Conservation (phyloP, 1,140 invertebrate genomes). For the Wasmannia auropunctata region DNA sequence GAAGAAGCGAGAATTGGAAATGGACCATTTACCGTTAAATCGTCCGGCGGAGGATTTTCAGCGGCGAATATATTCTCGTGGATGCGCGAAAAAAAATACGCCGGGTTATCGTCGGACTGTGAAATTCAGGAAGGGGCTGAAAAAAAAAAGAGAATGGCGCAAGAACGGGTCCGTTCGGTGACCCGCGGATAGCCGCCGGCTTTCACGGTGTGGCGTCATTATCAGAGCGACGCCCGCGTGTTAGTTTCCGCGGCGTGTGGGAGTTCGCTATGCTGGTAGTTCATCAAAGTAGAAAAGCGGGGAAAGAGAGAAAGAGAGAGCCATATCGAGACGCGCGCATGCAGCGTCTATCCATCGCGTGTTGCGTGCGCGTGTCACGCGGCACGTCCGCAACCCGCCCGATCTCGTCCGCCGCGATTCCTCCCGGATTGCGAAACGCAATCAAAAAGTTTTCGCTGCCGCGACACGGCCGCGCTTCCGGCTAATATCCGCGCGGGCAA, state of each 20-base stretch:
- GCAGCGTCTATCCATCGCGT: too few relatives aligned
- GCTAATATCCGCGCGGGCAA: slow-evolving; percentile 77
- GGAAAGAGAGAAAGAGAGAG: background rate
- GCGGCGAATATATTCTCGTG: slow-evolving; percentile 5
- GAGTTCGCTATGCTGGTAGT: background rate
- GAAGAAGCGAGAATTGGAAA: background rate
- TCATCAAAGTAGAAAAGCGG: slow-evolving; percentile 14
- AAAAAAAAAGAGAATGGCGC: background rate
- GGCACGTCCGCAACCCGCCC: background rate
- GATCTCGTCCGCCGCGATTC: background rate
- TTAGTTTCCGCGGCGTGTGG: background rate
- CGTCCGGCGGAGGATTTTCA: background rate
- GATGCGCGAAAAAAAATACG: background rate
- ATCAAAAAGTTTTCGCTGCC: slow-evolving; percentile 73
- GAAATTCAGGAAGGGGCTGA: background rate
- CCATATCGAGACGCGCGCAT: background rate
- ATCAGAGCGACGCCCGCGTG: slow-evolving; percentile 6
- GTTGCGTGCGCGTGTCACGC: background rate
- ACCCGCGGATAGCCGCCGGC: background rate
- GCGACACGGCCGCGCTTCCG: slow-evolving; percentile 58
- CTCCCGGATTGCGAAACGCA: slow-evolving; percentile 51
- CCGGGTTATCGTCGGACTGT: background rate
- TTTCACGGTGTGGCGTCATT: background rate
- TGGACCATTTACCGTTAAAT: background rate
- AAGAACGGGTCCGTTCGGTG: background rate